Conservation (phyloP, 2,113 vertebrate genomes). For the Accipiter virgatus region DNA sequence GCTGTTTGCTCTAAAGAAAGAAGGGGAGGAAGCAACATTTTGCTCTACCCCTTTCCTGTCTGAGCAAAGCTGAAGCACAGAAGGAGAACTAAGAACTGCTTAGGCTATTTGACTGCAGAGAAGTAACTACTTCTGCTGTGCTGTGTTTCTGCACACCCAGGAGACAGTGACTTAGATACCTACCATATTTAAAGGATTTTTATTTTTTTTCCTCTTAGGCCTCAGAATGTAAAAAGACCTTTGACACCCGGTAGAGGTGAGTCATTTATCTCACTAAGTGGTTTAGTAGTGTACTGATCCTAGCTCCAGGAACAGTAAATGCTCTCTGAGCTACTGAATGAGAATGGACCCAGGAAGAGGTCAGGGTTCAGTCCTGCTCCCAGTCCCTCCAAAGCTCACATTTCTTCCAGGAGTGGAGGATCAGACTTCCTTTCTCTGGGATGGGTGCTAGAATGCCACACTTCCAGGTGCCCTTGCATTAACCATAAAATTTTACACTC, state of each 20-base stretch:
- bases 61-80: background rate
- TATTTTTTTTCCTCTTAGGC: slow-evolving; percentile 70
- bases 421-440: no score
- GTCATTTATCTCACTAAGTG: slow-evolving; percentile 24
- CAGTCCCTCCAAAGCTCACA: no score
- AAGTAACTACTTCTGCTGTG: background rate
- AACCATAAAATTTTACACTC: no score
- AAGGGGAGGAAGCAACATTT: background rate
- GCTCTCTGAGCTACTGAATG: background rate
- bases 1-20: background rate
- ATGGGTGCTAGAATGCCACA: no score
- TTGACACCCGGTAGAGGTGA: slow-evolving; percentile 77
- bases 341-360: background rate
- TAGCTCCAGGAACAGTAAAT: background rate
- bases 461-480: no score
- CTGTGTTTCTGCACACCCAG: background rate
- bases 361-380: no score
- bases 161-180: background rate
- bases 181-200: background rate
- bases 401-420: no score
- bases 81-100: background rate
- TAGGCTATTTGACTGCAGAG: background rate
- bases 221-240: slow-evolving; percentile 84
- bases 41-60: background rate
- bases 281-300: background rate